A percentile compares a stretch with the other conserved stretches of the same genome.
These are phyloP conservation scores for Harpagifer antarcticus DNA, from an alignment of 2,797 vertebrate genomes.

Conservation along the genomic window DNA sequence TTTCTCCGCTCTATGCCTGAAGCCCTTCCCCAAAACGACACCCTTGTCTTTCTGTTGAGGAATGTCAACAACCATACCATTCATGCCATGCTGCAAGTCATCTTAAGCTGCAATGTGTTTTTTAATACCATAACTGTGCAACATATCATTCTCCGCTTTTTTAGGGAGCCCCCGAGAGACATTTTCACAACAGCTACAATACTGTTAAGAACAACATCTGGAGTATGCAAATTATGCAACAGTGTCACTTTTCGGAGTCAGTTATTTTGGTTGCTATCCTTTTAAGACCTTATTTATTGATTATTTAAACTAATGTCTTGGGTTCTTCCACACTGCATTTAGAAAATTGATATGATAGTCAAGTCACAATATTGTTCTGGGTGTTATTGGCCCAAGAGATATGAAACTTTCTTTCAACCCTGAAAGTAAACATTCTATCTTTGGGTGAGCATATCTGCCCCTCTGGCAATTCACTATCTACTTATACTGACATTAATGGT, in stretches of 20 bases:
- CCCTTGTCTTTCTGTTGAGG: conserved; percentile 52
- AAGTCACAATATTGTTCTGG: neutral
- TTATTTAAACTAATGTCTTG: neutral
- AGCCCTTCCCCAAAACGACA: conserved; percentile 62
- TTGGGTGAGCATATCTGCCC: neutral
- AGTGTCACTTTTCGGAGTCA: conserved; percentile 17
- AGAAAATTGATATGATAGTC: neutral
- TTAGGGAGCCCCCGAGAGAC: conserved; percentile 36
- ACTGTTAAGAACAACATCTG: conserved; percentile 31
- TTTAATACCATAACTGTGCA: conserved; percentile 52
- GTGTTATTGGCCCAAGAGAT: neutral
- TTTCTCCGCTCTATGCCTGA: conserved; percentile 82
- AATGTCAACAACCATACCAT: conserved; percentile 45
- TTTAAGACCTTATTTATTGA: conserved; percentile 4
- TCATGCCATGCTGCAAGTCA: conserved; percentile 63
- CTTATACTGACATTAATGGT: neutral
- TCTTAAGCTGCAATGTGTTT: conserved; percentile 57
- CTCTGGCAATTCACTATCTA: neutral
- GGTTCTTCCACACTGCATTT: conserved; percentile 11
- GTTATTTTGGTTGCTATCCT: neutral
- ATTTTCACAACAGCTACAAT: conserved; percentile 35
- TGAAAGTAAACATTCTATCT: neutral
- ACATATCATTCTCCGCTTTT: conserved; percentile 46
- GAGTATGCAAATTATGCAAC: conserved; percentile 46
- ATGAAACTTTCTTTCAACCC: conserved; percentile 7